Conservation (phyloP, 1,140 invertebrate genomes). For the Linepithema humile region DNA sequence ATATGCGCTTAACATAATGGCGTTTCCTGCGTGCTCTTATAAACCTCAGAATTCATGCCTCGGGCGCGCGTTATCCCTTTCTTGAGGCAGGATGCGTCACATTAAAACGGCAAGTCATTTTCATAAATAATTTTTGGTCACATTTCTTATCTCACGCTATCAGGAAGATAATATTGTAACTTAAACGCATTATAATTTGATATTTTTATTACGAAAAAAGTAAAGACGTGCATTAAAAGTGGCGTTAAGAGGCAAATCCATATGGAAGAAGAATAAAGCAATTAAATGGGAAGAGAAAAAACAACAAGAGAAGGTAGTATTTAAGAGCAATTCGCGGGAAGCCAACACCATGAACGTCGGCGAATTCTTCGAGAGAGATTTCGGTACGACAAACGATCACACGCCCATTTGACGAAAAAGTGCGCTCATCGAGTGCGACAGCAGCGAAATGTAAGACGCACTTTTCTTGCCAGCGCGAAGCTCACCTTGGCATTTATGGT, state of each 20-base stretch:
- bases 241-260: not conserved
- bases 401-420: conserved; percentile 63
- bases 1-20: conserved; percentile 67
- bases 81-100: conserved; percentile 22
- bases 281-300: conserved; percentile 44
- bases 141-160: not conserved
- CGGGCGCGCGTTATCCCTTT: conserved; percentile 26
- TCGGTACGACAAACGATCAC: conserved; percentile 64
- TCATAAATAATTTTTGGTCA: conserved; percentile 40
- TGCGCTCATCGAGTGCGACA: conserved; percentile 13
- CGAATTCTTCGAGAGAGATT: conserved; percentile 53
- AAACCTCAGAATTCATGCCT: conserved; percentile 26
- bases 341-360: not conserved
- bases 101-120: conserved; percentile 34
- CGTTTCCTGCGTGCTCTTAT: conserved; percentile 41
- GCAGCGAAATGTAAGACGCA: conserved; percentile 44
- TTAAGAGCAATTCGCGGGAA: conserved; percentile 58
- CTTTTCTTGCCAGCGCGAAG: conserved; percentile 51
- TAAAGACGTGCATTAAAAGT: not conserved
- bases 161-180: not conserved
- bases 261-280: conserved; percentile 55
- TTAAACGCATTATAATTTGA: conserved; percentile 13
- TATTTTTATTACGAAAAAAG: conserved; percentile 17
- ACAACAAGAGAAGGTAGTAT: conserved; percentile 41
- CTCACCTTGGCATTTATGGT: conserved; percentile 66